Evolutionary conservation across 2,888 invertebrate genomes (phyloP), one percentile per base, ranked within the genome.

Genomic region (Timema podura): DNA sequence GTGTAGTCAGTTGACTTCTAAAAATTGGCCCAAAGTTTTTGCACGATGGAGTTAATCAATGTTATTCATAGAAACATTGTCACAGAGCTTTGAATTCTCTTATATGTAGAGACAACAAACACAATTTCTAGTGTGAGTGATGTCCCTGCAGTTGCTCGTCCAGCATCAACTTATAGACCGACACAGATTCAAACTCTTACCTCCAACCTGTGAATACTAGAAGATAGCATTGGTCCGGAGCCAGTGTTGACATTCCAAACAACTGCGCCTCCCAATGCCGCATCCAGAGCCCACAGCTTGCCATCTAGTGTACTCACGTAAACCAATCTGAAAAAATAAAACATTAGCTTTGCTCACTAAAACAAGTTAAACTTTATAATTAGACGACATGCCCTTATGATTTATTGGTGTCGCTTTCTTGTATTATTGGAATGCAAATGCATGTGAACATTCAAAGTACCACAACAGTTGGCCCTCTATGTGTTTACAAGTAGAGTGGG

Each of bases 251-350:
- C 78, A 74, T 88, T 88, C 97, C 97, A 98, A 68, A 87, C 83
- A 75, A 91, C 81, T 71, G 84, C 81, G 2, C 94, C 91, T 74
- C 87, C 87, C 73, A 84, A 81, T 16, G 86, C 82, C 11, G 90
- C 86, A 78, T 94, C 90, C 74, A 97, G 83, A 5, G 95, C 93
- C 45, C 93, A 90, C 69, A 98, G 79, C 76, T 87, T 88, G 11
- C 97, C 97, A 87, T 98, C 96, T 73, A 97, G 83, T 5, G 96
- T 96, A 78, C 95, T 94, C 54, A 97, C 90, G 77, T 95, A 86
- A 69, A 95, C 83, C 74, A 93, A 83, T 77, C 92, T 92, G 79
- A 82, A 83, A 44, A 70, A 65, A 47, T 48, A 59, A 67, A 16
- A 0, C 13, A 67, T 64, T 67, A 15, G 11, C n/a, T 13, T 15